A percentile compares a stretch with the other conserved stretches of the same genome.
phyloP scores from a whole-genome alignment of 2,797 vertebrate genomes.

The Tokudaia tokunoshimensis region DNA sequence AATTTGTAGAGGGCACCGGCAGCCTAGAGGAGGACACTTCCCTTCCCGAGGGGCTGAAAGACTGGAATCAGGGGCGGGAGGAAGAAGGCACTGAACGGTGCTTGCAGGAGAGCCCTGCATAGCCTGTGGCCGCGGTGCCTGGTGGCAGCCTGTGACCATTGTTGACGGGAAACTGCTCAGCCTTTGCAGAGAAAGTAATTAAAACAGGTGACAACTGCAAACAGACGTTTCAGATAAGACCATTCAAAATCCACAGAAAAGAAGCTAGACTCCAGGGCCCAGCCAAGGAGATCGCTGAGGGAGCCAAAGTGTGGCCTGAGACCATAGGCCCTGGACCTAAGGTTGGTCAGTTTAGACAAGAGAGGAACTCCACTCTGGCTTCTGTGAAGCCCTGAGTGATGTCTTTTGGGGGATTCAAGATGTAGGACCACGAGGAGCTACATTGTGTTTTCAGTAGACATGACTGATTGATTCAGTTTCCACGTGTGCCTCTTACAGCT shows the following conservation, averaged over 20 bases:
- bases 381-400: not conserved
- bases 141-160: not conserved
- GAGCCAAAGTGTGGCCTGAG: not conserved
- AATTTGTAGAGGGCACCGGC: conserved; percentile 91
- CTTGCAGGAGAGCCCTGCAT: not conserved
- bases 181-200: not conserved
- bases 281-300: not conserved
- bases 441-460: not conserved
- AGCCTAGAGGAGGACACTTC: conserved; percentile 92
- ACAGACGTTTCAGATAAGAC: not conserved
- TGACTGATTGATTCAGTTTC: not conserved
- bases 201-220: not conserved
- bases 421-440: not conserved
- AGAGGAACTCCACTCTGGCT: not conserved
- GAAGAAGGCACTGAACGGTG: conserved; percentile 71
- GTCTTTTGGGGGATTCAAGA: not conserved
- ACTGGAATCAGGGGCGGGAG: conserved; percentile 88
- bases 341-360: no score
- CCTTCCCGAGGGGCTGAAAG: conserved; percentile 89
- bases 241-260: not conserved
- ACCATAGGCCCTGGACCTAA: not conserved
- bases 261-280: not conserved
- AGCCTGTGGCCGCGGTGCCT: not conserved
- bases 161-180: not conserved
- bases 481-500: not conserved